These are phyloP conservation scores for Ophion obscuratus DNA, from an alignment of 2,888 invertebrate genomes.

Conservation along the genomic window DNA sequence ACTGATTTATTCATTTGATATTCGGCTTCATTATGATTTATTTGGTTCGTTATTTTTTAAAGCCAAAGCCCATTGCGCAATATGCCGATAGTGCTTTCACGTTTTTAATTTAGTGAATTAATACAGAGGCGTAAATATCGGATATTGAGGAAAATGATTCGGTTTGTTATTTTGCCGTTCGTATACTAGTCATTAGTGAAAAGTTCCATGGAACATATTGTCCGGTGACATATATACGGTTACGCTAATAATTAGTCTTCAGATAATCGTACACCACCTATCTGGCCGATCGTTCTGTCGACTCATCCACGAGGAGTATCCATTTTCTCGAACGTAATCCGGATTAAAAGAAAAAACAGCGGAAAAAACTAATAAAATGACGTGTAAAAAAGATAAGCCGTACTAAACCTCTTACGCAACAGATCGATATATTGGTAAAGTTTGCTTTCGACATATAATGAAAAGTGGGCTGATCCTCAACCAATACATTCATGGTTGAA, in stretches of 20 bases:
- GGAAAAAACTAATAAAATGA: slow-evolving; percentile 20
- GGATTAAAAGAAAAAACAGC: slow-evolving; percentile 31
- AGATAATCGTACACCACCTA: not conserved
- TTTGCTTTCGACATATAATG: slow-evolving; percentile 20
- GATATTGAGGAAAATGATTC: not conserved
- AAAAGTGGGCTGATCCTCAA: not conserved
- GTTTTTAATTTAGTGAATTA: no score
- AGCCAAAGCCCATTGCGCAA: no score
- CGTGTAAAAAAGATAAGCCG: slow-evolving; percentile 38
- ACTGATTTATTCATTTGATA: not conserved
- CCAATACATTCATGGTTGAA: slow-evolving; percentile 16
- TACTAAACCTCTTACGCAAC: slow-evolving; percentile 27
- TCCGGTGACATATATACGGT: not conserved
- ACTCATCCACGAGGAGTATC: slow-evolving; percentile 16
- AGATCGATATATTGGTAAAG: slow-evolving; percentile 53
- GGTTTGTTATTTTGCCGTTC: not conserved
- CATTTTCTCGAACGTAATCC: slow-evolving; percentile 49
- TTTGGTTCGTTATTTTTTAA: not conserved
- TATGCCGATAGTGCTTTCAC: no score
- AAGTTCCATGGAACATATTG: not conserved
- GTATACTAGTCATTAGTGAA: not conserved
- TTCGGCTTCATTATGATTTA: not conserved
- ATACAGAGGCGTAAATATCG: no score
- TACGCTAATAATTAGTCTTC: slow-evolving; percentile 18
- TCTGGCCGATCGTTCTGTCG: slow-evolving; percentile 9